Conservation (phyloP, 1,140 invertebrate genomes). For the Sarcophaga bullata region DNA sequence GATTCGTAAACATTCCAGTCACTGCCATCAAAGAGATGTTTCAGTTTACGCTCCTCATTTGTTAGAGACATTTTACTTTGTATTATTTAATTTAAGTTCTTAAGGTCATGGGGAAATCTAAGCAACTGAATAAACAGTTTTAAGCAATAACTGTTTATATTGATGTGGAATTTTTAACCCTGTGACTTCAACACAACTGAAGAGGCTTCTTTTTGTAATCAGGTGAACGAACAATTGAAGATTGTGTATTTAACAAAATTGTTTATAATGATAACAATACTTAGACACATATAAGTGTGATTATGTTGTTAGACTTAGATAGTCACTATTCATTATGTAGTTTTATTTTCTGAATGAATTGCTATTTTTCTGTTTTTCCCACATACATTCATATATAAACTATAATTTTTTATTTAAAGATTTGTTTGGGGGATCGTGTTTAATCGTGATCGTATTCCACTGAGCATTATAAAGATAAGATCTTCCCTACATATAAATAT, state of each 20-base stretch:
- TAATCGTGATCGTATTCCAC: not conserved
- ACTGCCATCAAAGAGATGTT: slow-evolving; percentile 68
- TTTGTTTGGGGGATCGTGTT: not conserved
- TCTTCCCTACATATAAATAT: not conserved
- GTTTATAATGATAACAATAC: slow-evolving; percentile 11
- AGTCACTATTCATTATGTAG: too few species aligned
- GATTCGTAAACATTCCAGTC: slow-evolving; percentile 68
- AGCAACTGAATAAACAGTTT: not conserved
- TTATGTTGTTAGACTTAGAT: not conserved
- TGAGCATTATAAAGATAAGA: not conserved
- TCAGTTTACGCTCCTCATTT: slow-evolving; percentile 53
- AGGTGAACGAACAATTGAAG: too few species aligned
- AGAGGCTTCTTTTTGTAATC: not conserved
- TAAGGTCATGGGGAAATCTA: not conserved
- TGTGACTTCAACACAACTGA: not conserved
- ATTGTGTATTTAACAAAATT: not conserved
- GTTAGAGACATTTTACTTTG: slow-evolving; percentile 21
- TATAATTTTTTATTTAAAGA: not conserved
- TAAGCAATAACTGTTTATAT: not conserved
- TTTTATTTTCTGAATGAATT: too few species aligned
- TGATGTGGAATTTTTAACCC: not conserved
- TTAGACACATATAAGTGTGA: not conserved
- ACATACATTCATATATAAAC: not conserved
- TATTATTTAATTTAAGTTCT: not conserved
- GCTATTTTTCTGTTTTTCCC: not conserved